Conservation (phyloP, 2,113 vertebrate species). For the Solea solea region DNA sequence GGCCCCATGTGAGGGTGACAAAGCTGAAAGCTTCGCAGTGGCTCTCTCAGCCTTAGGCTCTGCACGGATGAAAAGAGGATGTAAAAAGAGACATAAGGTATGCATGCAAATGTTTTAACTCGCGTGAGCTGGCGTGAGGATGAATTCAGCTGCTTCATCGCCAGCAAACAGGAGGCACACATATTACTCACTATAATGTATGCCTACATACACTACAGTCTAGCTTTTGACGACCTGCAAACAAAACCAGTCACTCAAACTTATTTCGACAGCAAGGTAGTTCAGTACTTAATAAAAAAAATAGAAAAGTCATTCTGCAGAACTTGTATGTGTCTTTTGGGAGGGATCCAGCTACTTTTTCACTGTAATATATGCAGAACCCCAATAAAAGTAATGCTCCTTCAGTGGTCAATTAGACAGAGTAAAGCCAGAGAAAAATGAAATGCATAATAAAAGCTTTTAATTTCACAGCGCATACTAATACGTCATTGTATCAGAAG, state of each 20-base stretch:
- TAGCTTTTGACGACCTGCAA: neutral
- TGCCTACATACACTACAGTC: neutral
- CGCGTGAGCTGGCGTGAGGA: conserved; percentile 56
- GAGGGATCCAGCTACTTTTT: conserved; percentile 17
- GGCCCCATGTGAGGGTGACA: conserved; percentile 62
- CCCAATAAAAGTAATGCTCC: neutral
- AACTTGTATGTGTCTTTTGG: conserved; percentile 1
- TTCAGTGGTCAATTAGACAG: conserved; percentile 11
- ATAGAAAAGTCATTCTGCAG: neutral
- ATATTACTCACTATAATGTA: conserved; percentile 41
- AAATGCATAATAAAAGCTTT: conserved; percentile 17
- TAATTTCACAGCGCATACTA: conserved; percentile 29
- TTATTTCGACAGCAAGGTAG: neutral
- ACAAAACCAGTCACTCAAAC: neutral
- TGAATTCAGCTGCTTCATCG: conserved; percentile 63
- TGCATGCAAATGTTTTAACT: conserved; percentile 70
- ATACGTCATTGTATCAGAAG: too few relatives aligned
- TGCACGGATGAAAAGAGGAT: conserved; percentile 64
- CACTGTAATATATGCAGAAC: conserved; percentile 16
- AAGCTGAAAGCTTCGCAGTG: conserved; percentile 58
- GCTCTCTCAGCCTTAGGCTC: conserved; percentile 59
- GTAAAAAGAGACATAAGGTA: conserved; percentile 59
- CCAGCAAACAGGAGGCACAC: conserved; percentile 23
- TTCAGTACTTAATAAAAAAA: conserved; percentile 15
- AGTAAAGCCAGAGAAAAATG: conserved; percentile 15